Base-by-base conservation (phyloP, 2,888 invertebrate genomes). In the Cephus spinipes region DNA sequence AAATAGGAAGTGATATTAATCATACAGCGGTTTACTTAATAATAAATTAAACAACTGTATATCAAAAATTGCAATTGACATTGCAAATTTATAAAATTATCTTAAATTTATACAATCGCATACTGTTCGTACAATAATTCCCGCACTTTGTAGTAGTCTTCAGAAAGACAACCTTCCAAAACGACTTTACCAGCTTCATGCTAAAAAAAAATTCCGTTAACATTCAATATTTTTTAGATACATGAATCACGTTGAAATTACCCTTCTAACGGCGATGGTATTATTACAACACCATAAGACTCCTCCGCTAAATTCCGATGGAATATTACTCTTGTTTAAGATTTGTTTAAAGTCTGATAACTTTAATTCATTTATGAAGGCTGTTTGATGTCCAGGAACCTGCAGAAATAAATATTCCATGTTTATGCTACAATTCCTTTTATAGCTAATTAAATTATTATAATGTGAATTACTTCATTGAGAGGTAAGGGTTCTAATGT, bases 121-220 rank as follows among this genome's bases (percentile, higher is more conserved):
- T 98, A 99, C 91, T 99, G 99, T 82, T 97, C 96, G 90, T 99
- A 99, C 40, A 99, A 92, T 68, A 99, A 92, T 85, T 98, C 97
- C 79, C 98, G 94, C 74, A 99, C 96, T 93, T 95, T 96, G 92
- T 96, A 99, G 92, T 98, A 99, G 85, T 99, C 98, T 87, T 98
- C 98, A 11, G 98, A 97, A 0, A 98, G 92, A 78, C 97, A 96
- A 0, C 99, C 99, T 92, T 99, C 99, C 80, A 99, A 92, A 68
- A 97, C 96, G 69, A 99, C 96, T 89, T 96, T 95, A 0, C 99
- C 99, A 76, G 96, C 95, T 87, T 99, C 98, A 92, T 97, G 95
- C 96, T 97, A 92, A 85, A 94, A 94, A 84, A 86, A 83, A 82
- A 11, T 32, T n/a, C 3, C 31, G 23, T 31, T 74, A 69, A 31